phyloP scores from a whole-genome alignment of 2,113 vertebrate genomes.

The Calonectris borealis region DNA sequence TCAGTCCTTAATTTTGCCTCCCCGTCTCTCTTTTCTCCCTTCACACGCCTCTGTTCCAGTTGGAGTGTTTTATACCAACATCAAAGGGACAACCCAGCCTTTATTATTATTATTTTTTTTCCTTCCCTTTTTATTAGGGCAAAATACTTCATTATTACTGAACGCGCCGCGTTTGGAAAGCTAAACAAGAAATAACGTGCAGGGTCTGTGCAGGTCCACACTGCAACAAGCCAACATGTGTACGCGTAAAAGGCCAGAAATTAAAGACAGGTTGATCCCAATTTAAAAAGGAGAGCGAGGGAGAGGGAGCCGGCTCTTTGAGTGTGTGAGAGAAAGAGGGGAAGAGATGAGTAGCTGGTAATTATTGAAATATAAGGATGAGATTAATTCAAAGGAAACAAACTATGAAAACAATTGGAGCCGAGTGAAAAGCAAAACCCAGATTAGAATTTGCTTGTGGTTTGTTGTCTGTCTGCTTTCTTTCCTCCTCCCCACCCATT shows the following conservation, averaged over 20 bases:
- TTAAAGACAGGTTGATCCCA: slow-evolving; percentile 29
- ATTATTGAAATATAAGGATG: slow-evolving; percentile 72
- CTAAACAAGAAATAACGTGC: slow-evolving; percentile 54
- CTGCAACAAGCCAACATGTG: neutral
- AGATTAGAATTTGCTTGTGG: slow-evolving; percentile 77
- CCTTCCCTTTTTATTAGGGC: neutral
- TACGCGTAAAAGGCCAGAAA: slow-evolving; percentile 1
- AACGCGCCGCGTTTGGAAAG: slow-evolving; percentile 7
- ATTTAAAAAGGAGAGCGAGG: slow-evolving; percentile 8
- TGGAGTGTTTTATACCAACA: slow-evolving; percentile 23
- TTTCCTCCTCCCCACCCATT: slow-evolving; percentile 72
- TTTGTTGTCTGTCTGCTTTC: slow-evolving; percentile 61
- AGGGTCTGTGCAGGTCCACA: neutral
- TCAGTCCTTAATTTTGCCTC: neutral
- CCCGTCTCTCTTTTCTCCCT: neutral
- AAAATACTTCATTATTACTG: slow-evolving; percentile 31
- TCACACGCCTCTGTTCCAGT: neutral
- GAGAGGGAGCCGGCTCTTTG: slow-evolving; percentile 15
- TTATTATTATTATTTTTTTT: neutral
- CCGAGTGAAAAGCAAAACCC: slow-evolving; percentile 74
- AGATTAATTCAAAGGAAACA: slow-evolving; percentile 77
- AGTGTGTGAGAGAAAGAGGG: slow-evolving; percentile 46
- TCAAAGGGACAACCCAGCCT: slow-evolving; percentile 13
- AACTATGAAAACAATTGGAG: slow-evolving; percentile 77
- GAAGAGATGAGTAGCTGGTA: slow-evolving; percentile 60